Evolutionary conservation across 2,888 invertebrate species (phyloP).

Genomic region (Drosophila gaucha): DNA sequence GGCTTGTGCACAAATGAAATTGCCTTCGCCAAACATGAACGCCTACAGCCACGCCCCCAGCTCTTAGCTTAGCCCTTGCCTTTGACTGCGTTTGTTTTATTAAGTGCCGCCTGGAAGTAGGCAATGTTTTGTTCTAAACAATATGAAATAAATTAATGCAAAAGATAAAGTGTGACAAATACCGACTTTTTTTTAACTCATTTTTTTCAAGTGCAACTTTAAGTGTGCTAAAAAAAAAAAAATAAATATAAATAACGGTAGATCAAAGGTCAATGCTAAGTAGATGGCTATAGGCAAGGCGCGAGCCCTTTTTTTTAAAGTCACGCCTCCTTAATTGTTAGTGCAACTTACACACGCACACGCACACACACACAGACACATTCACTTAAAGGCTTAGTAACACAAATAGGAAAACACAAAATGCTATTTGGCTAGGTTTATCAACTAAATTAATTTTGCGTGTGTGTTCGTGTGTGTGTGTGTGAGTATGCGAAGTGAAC

Average conservation of each 20-base stretch:
- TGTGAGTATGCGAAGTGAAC: conserved; percentile 16
- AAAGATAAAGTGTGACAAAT: conserved; percentile 13
- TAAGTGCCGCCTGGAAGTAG: conserved; percentile 40
- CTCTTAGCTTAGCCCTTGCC: neutral
- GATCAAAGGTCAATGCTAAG: conserved; percentile 12
- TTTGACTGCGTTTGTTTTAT: conserved; percentile 15
- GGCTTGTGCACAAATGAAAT: conserved; percentile 3
- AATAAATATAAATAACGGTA: conserved; percentile 9
- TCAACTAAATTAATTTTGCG: conserved; percentile 36
- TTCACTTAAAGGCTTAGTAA: conserved; percentile 5
- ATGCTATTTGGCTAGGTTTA: conserved; percentile 26
- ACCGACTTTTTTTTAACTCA: neutral
- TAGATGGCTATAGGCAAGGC: neutral
- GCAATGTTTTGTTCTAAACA: conserved; percentile 33
- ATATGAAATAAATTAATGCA: neutral
- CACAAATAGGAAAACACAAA: conserved; percentile 10
- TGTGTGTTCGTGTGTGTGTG: conserved; percentile 1
- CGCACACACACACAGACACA: neutral
- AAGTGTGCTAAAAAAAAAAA: neutral
- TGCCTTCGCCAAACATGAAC: neutral
- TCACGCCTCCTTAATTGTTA: neutral
- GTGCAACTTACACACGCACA: conserved; percentile 3
- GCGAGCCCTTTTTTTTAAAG: neutral
- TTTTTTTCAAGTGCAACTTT: conserved; percentile 39
- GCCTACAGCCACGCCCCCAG: neutral